Base-by-base conservation (phyloP, 1,140 invertebrate species). In the Pteromalus puparum region DNA sequence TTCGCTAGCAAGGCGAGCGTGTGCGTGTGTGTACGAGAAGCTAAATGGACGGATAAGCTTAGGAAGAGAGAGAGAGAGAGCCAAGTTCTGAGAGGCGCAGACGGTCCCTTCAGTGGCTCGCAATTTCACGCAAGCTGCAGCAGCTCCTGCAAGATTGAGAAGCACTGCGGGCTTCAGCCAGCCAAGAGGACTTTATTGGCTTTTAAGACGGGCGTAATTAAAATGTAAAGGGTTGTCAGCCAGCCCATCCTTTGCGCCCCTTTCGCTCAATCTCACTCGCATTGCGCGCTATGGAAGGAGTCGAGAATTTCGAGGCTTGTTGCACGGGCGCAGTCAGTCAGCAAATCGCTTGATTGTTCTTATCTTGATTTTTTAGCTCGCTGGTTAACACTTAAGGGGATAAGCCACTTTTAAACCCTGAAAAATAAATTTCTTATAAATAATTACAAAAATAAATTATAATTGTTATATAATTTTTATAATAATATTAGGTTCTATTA, bases 191-290 rank as follows among this genome's bases (percentile, higher is more conserved):
- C 86, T 90, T 90, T 90, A 91, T 91, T 90, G 89, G 89, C 89
- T 89, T 91, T 90, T 89, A 90, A 91, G 89, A 89, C 88, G 85
- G 70, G 80, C 86, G 88, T 90, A 91, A 91, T 91, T 91, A 91
- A 91, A 91, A 90, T 90, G 87, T 90, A 90, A 90, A 91, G 88
- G 88, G 89, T 90, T 90, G 88, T 90, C 89, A 87, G 87, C 81
- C 84, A 80, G 38, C 30, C 85, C 83, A 82, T 74, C 80, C 80
- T 34, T 82, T 38, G 80, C 70, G n/a, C 46, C 82, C 82, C 84
- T 85, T 81, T 76, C 75, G 80, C 83, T 87, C 81, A 80, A 85
- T 85, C 81, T 88, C 86, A 42, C 74, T 81, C 67, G 65, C 72
- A 67, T 42, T 76, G 28, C 30, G 1, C 9, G 1, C 0, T 34